phyloP scores from a whole-genome alignment of 2,113 vertebrate genomes.

The Mastomys coucha region DNA sequence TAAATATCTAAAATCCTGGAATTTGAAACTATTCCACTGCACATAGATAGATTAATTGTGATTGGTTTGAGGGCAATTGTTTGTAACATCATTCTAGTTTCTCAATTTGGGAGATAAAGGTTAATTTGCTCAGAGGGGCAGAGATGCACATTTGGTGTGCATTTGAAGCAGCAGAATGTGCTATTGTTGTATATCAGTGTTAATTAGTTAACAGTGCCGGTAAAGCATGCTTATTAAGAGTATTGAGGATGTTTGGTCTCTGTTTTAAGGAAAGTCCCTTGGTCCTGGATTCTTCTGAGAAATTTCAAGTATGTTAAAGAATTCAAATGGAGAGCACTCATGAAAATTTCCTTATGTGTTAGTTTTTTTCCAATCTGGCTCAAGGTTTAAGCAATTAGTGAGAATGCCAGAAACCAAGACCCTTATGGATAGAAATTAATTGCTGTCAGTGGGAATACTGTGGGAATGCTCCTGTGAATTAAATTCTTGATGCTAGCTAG shows the following conservation, averaged over 20 bases:
- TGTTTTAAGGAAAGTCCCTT: slow-evolving; percentile 1
- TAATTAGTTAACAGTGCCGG: slow-evolving; percentile 60
- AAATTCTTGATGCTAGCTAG: slow-evolving; percentile 1
- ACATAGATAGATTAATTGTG: slow-evolving; percentile 56
- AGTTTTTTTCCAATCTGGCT: not conserved
- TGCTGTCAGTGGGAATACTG: slow-evolving; percentile 67
- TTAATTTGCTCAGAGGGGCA: slow-evolving; percentile 65
- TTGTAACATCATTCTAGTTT: slow-evolving; percentile 61
- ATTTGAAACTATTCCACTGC: slow-evolving; percentile 8
- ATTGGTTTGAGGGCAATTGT: slow-evolving; percentile 69
- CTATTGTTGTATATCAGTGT: not conserved
- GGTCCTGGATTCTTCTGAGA: slow-evolving; percentile 47
- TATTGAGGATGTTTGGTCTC: slow-evolving; percentile 33
- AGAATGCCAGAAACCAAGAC: slow-evolving; percentile 43
- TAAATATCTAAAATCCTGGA: slow-evolving; percentile 7
- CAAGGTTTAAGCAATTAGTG: slow-evolving; percentile 66
- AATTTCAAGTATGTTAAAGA: slow-evolving; percentile 46
- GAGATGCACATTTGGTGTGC: not conserved
- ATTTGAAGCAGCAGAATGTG: slow-evolving; percentile 34
- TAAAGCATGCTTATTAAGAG: slow-evolving; percentile 12
- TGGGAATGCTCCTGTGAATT: slow-evolving; percentile 41
- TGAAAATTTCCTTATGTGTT: slow-evolving; percentile 7
- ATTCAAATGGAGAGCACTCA: slow-evolving; percentile 29
- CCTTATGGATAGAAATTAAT: slow-evolving; percentile 58
- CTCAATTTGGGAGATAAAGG: slow-evolving; percentile 66